These are phyloP conservation scores for Cistogaster globosa DNA, from an alignment of 2,888 invertebrate genomes.

Conservation along the genomic window DNA sequence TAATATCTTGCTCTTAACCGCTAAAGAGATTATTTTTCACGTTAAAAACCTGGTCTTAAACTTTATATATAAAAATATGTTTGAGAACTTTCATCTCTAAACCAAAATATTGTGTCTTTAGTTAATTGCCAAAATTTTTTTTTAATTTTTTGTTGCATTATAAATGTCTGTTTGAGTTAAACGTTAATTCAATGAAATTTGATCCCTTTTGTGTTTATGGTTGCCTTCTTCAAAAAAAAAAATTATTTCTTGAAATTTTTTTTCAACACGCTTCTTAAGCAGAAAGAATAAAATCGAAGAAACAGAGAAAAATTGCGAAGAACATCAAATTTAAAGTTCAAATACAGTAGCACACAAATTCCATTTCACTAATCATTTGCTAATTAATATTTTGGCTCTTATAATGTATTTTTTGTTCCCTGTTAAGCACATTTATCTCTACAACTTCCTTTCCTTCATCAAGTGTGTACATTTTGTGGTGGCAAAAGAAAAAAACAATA, in stretches of 20 bases:
- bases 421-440: slow-evolving; percentile 57
- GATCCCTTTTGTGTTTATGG: slow-evolving; percentile 58
- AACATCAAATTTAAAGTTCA: slow-evolving; percentile 51
- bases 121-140: slow-evolving; percentile 22
- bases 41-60: not conserved
- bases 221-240: slow-evolving; percentile 39
- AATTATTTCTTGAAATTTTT: not conserved
- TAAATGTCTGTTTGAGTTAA: slow-evolving; percentile 64
- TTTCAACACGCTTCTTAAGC: slow-evolving; percentile 20
- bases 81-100: not conserved
- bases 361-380: slow-evolving; percentile 74
- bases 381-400: slow-evolving; percentile 66
- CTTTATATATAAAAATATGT: not conserved
- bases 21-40: not conserved
- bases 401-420: slow-evolving; percentile 15
- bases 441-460: slow-evolving; percentile 62
- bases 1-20: not conserved
- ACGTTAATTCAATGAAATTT: slow-evolving; percentile 58
- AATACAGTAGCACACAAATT: slow-evolving; percentile 74
- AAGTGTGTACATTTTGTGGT: slow-evolving; percentile 30
- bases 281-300: slow-evolving; percentile 8
- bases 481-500: slow-evolving; percentile 16
- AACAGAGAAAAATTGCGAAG: not conserved
- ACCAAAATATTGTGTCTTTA: not conserved
- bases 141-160: slow-evolving; percentile 40